Evolutionary conservation across 2,888 invertebrate species (phyloP).

Genomic region (Crioceris asparagi): DNA sequence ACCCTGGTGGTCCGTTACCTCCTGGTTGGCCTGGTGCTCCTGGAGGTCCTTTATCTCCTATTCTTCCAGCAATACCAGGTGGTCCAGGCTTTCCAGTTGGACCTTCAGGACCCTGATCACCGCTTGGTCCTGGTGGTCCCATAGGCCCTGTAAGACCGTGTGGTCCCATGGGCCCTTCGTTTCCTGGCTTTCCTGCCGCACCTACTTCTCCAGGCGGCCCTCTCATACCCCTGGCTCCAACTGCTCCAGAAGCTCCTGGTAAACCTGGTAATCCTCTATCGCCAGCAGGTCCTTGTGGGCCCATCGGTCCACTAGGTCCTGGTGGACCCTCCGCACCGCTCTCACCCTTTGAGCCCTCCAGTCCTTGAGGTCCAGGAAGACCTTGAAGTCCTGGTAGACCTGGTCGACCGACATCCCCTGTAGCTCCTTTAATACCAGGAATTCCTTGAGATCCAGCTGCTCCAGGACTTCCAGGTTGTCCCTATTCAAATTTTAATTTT

Average conservation of each 20-base stretch:
- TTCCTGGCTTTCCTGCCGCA: constrained; percentile 57
- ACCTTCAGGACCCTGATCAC: constrained; percentile 50
- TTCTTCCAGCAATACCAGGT: constrained; percentile 59
- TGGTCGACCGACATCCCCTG: constrained; percentile 58
- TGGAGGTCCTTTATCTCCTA: constrained; percentile 66
- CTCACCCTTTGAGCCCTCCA: constrained; percentile 67
- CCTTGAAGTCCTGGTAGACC: constrained; percentile 60
- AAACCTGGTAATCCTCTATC: constrained; percentile 54
- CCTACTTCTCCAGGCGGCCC: constrained; percentile 65
- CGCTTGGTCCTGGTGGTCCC: constrained; percentile 53
- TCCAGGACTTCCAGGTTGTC: constrained; percentile 59
- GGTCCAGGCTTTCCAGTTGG: constrained; percentile 59
- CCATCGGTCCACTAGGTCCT: constrained; percentile 60
- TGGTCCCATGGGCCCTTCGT: constrained; percentile 61
- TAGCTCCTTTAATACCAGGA: constrained; percentile 59
- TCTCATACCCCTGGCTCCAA: constrained; percentile 54
- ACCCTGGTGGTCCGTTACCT: constrained; percentile 54
- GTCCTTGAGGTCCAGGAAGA: constrained; percentile 57
- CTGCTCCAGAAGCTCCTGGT: constrained; percentile 51
- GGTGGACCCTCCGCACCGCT: constrained; percentile 56
- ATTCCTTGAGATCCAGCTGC: constrained; percentile 60
- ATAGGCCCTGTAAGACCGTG: constrained; percentile 54
- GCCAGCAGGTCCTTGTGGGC: constrained; percentile 58
- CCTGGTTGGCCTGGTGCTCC: constrained; percentile 57
- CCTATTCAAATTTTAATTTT: constrained; percentile 38